These are phyloP conservation scores for Chaetorhynchus papuensis DNA, from an alignment of 2,113 vertebrate genomes.

Conservation along the genomic window DNA sequence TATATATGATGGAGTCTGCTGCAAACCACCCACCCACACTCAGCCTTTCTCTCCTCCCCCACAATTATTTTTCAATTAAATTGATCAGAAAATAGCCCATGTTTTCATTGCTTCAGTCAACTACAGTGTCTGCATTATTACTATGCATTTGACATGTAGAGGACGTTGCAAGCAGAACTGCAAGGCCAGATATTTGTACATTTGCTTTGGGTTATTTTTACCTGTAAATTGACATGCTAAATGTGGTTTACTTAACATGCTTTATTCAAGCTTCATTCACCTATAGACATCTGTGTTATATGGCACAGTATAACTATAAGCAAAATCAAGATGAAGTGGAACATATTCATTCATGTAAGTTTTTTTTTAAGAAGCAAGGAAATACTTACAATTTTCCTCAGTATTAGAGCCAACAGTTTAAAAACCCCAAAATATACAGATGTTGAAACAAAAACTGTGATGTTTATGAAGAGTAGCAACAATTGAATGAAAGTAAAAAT, in stretches of 20 bases:
- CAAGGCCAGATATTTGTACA: background rate
- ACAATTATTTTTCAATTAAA: conserved; percentile 30
- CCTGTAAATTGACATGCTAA: background rate
- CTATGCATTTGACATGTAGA: background rate
- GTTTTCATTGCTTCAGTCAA: conserved; percentile 7
- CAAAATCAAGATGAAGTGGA: background rate
- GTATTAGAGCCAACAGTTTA: conserved; percentile 4
- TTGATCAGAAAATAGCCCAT: background rate
- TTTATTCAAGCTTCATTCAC: conserved; percentile 9
- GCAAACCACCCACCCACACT: background rate
- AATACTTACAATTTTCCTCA: conserved; percentile 33
- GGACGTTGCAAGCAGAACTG: background rate
- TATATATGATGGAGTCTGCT: conserved; percentile 6
- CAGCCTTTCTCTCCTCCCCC: background rate
- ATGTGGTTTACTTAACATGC: background rate
- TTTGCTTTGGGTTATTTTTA: conserved; percentile 8
- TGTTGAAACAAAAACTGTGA: conserved; percentile 36
- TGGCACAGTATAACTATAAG: background rate
- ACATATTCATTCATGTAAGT: background rate
- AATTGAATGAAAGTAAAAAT: conserved; percentile 71
- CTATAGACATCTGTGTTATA: conserved; percentile 16
- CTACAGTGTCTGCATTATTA: background rate
- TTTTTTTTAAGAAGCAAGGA: conserved; percentile 23
- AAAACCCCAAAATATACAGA: background rate
- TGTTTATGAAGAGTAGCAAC: conserved; percentile 55